Evolutionary conservation across 2,797 vertebrate species (phyloP), one percentile per base, ranked within the genome.

Genomic region (Lutjanus campechanus): DNA sequence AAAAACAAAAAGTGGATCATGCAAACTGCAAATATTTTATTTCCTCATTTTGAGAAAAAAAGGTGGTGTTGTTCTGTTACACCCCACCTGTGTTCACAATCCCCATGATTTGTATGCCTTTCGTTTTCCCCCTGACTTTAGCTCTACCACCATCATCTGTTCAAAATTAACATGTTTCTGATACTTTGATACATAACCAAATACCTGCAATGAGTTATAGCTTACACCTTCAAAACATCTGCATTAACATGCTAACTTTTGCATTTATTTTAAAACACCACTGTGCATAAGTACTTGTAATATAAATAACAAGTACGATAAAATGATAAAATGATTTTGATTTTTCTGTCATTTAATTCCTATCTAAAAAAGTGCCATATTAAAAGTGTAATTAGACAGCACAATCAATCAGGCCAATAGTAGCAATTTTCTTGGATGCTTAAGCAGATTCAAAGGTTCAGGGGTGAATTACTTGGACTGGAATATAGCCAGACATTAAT

Each of bases 401-500:
- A n/a, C 29, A 68, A 29, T 36, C 22, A 72, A 56, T 72, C 25
- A 69, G 11, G 43, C 63, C 13, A 66, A 63, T 47, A 3, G 2
- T n/a, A n/a, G n/a, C n/a, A n/a, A n/a, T n/a, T 78, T 77, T 41
- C 41, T 73, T 55, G 29, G 29, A 62, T 41, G 51, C 62, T 62
- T 70, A 10, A 77, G 40, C 49, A 0, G 51, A 60, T 65, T 85
- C 68, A 73, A 69, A n/a, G 49, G 71, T n/a, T 69, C 22, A 5
- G 17, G 51, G 47, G 77, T 88, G 17, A 76, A 70, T 83, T 49
- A 56, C 73, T 51, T 47, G 0, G 19, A 62, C 61, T 73, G 70
- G 67, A 77, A 49, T 58, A 55, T 13, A 69, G 67, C 68, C 46
- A 78, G 68, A 71, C 59, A 70, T 22, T 61, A 71, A 74, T 80